Conservation (phyloP, 2,113 vertebrate species). For the Vulpes vulpes region DNA sequence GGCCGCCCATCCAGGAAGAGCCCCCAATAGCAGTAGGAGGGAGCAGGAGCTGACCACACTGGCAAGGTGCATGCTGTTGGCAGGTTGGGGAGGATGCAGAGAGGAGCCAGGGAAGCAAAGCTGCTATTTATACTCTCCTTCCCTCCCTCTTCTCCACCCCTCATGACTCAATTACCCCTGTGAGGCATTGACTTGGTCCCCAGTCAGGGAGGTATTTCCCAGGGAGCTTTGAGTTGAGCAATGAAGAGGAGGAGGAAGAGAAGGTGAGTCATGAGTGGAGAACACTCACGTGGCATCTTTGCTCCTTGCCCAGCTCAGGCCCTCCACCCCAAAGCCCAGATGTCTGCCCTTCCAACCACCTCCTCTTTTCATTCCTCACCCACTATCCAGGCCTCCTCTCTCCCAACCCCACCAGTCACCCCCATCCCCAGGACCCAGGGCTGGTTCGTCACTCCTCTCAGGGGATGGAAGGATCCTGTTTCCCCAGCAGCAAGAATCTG, state of each 20-base stretch:
- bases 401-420: background rate
- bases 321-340: constrained; percentile 64
- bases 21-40: constrained; percentile 70
- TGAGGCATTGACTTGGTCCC: constrained; percentile 64
- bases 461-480: background rate
- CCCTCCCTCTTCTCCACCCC: constrained; percentile 70
- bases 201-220: constrained; percentile 71
- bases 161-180: constrained; percentile 76
- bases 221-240: constrained; percentile 79
- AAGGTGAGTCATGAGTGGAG: constrained; percentile 72
- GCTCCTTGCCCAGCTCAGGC: background rate
- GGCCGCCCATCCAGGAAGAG: constrained; percentile 64
- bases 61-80: constrained; percentile 73
- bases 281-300: constrained; percentile 48
- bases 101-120: constrained; percentile 34
- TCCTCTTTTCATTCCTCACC: constrained; percentile 53
- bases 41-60: constrained; percentile 63
- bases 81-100: constrained; percentile 56
- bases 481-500: background rate
- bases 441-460: background rate
- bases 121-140: constrained; percentile 78
- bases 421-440: background rate
- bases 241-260: constrained; percentile 67
- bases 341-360: constrained; percentile 59
- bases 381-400: background rate